A percentile compares a stretch with the other conserved stretches of the same genome.
These are phyloP conservation scores for Marcusenius ussheri DNA, from an alignment of 2,113 vertebrate genomes.

Conservation along the genomic window DNA sequence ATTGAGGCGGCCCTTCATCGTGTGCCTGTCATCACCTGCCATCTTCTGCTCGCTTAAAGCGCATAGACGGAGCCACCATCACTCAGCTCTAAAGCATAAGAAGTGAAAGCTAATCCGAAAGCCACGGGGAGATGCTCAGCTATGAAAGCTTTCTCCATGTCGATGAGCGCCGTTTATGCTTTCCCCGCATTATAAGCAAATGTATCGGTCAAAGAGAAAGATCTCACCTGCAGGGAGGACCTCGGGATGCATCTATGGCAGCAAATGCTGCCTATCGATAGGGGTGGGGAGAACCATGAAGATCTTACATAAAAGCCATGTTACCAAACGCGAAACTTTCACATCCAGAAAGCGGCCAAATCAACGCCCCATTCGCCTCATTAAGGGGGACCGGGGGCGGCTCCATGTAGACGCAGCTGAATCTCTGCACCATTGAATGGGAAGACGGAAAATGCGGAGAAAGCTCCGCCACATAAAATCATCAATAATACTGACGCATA, in stretches of 20 bases:
- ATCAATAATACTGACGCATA: not conserved
- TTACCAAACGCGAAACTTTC: conserved; percentile 51
- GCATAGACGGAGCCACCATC: not conserved
- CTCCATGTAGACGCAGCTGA: conserved; percentile 31
- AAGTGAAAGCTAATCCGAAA: not conserved
- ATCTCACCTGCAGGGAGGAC: not conserved
- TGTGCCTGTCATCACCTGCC: not conserved
- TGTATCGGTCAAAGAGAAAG: not conserved
- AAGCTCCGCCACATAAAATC: conserved; percentile 8
- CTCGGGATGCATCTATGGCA: not conserved
- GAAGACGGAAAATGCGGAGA: not conserved
- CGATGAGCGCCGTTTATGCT: not conserved
- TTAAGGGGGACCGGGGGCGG: conserved; percentile 44
- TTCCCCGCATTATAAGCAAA: not conserved
- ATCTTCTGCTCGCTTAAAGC: conserved; percentile 3
- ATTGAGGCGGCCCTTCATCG: not conserved
- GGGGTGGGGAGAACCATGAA: not conserved
- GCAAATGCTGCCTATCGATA: not conserved
- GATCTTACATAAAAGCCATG: conserved; percentile 38
- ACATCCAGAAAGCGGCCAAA: conserved; percentile 34
- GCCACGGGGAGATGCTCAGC: not conserved
- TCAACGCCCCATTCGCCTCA: conserved; percentile 40
- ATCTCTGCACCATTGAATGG: conserved; percentile 23
- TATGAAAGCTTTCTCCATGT: not conserved
- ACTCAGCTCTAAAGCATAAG: not conserved